Percentiles rank a stretch among this genome's conserved stretches.
These are phyloP conservation scores for Phenacoccus solenopsis DNA, from an alignment of 1,140 invertebrate genomes.

Conservation along the genomic window DNA sequence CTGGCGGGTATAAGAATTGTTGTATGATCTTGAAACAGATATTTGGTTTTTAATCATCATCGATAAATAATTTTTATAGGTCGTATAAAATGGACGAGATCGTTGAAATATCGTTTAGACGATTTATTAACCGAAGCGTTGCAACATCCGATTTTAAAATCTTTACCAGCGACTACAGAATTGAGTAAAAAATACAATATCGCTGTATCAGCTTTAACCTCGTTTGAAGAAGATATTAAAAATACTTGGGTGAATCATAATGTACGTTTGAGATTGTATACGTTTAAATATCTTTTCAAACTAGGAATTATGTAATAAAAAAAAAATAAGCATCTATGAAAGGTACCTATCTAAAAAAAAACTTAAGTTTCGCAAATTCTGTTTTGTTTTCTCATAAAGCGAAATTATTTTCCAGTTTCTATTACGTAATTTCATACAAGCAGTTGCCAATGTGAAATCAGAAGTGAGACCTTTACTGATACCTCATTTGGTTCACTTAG, in stretches of 20 bases:
- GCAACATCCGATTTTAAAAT: conserved; percentile 53
- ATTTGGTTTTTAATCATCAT: conserved; percentile 7
- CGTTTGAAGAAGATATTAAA: conserved; percentile 59
- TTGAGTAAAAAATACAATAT: conserved; percentile 54
- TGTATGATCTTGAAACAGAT: neutral
- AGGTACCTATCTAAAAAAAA: too few relatives aligned
- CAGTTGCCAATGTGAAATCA: conserved; percentile 58
- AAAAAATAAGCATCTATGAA: neutral
- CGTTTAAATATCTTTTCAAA: neutral
- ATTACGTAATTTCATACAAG: conserved; percentile 57
- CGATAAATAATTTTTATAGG: conserved; percentile 34
- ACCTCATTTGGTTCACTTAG: conserved; percentile 69
- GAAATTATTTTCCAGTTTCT: conserved; percentile 41
- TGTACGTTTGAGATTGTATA: conserved; percentile 44
- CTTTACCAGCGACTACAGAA: conserved; percentile 51
- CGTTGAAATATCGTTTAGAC: conserved; percentile 53
- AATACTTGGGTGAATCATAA: conserved; percentile 72
- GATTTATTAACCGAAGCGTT: conserved; percentile 57
- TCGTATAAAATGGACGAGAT: conserved; percentile 55
- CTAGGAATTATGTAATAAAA: neutral
- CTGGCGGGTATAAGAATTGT: conserved; percentile 51
- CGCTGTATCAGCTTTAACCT: conserved; percentile 45
- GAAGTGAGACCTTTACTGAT: conserved; percentile 77
- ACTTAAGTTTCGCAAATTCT: too few relatives aligned
- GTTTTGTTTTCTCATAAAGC: neutral